These are phyloP conservation scores for Rhynchomys soricoides DNA, from an alignment of 2,113 vertebrate genomes.

Conservation along the genomic window DNA sequence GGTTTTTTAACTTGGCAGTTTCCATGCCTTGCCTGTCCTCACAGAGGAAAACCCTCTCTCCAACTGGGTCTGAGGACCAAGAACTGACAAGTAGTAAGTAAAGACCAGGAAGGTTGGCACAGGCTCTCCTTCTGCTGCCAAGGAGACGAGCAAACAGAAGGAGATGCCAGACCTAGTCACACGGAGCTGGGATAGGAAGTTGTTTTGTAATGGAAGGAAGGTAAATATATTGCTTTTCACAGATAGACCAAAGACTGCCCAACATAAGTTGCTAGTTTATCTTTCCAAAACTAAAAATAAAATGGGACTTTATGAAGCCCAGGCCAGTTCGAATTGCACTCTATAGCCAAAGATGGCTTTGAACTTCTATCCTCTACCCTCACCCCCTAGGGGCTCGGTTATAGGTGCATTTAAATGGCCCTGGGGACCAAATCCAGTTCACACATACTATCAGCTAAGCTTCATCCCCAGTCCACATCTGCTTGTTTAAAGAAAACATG, in stretches of 20 bases:
- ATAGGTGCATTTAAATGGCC: background rate
- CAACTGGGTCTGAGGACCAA: conserved; percentile 1
- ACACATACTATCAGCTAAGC: background rate
- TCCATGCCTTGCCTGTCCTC: conserved; percentile 6
- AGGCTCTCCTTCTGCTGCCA: conserved; percentile 31
- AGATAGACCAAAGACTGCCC: background rate
- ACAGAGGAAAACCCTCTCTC: background rate
- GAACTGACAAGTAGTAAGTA: background rate
- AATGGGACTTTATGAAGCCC: background rate
- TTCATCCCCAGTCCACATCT: background rate
- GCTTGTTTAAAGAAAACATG: background rate
- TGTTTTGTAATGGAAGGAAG: conserved; percentile 50
- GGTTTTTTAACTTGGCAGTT: background rate
- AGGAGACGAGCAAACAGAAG: conserved; percentile 35
- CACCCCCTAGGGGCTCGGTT: background rate
- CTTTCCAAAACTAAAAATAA: background rate
- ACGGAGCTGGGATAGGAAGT: background rate
- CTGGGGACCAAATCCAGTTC: background rate
- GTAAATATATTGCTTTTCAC: background rate
- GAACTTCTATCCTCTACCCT: background rate
- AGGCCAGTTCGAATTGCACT: background rate
- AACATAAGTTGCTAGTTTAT: background rate
- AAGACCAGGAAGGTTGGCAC: background rate
- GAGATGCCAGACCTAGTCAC: background rate
- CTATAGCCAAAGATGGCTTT: background rate